Conservation (phyloP, 2,888 invertebrate genomes). For the Heteromurus nitidus region DNA sequence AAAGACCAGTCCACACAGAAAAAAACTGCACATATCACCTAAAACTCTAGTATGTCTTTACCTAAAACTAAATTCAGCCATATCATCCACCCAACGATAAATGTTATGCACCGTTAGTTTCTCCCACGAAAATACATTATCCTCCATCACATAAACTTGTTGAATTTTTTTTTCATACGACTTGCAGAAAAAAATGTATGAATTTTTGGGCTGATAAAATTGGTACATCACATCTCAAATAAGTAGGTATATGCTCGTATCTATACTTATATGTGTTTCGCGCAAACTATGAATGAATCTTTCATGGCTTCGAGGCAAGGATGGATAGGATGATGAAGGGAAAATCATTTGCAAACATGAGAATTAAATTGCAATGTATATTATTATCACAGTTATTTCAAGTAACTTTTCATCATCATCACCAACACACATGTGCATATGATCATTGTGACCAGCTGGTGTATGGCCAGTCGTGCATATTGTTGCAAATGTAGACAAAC, state of each 20-base stretch:
- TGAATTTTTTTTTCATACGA: constrained; percentile 38
- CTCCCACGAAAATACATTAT: constrained; percentile 61
- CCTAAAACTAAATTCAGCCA: constrained; percentile 29
- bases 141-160: constrained; percentile 50
- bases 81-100: constrained; percentile 36
- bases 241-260: neutral
- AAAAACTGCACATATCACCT: constrained; percentile 25
- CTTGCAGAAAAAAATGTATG: neutral
- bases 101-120: constrained; percentile 48
- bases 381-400: constrained; percentile 26
- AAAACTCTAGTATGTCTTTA: constrained; percentile 8
- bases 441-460: constrained; percentile 1
- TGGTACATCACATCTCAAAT: neutral
- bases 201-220: neutral
- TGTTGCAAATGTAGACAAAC: no score
- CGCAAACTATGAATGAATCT: no score
- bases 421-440: neutral
- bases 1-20: constrained; percentile 6
- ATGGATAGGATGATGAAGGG: constrained; percentile 19
- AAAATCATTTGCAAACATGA: constrained; percentile 39
- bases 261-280: neutral
- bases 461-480: neutral
- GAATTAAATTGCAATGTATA: constrained; percentile 39
- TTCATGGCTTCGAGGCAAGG: neutral
- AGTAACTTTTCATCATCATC: constrained; percentile 33